Evolutionary conservation across 2,113 vertebrate species (phyloP), one percentile per base, ranked within the genome.

Genomic region (Mormoops blainvillei): DNA sequence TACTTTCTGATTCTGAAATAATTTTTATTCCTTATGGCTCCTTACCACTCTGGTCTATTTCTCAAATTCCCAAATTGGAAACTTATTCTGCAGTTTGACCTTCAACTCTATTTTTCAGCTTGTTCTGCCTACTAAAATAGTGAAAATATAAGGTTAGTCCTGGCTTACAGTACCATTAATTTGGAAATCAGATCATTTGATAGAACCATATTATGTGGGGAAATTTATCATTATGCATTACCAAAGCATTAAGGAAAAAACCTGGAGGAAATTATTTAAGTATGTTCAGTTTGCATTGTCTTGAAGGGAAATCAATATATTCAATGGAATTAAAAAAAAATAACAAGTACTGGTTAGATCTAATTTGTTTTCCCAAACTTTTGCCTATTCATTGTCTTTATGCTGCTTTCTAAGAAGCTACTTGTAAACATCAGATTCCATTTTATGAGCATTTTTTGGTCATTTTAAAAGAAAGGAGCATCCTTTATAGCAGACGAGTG

Each of bases 291-390:
- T 56, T 83, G 4, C 45, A 38, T 95, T 77, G 7, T 73, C 52
- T 89, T 87, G n/a, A 94, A 58, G 56, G 31, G 65, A 95, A 89
- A 91, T 84, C 56, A 86, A 70, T 86, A 91, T 65, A 68, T 56
- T 36, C 36, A 91, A n/a, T 74, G 61, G 20, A 54, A 61, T 93
- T 92, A 33, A 33, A 15, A 33, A 33, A 61, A 36, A 81, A 61
- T 68, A 58, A 19, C 45, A 95, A 58, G 3, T 63, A 10, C n/a
- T 88, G 16, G 15, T 63, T 89, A 80, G 15, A 24, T 71, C 2
- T 15, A 70, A 89, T 52, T 52, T 73, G 52, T 83, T 78, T 26
- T 38, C 28, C 48, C 26, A 20, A 45, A 50, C 22, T 50, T 92
- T 90, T 65, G 2, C 10, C 3, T 77, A 10, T 94, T 36, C 5